Percentiles rank a stretch among this genome's conserved stretches.
Conservation (phyloP, 2,797 vertebrate genomes). For the Spondyliosoma cantharus region DNA sequence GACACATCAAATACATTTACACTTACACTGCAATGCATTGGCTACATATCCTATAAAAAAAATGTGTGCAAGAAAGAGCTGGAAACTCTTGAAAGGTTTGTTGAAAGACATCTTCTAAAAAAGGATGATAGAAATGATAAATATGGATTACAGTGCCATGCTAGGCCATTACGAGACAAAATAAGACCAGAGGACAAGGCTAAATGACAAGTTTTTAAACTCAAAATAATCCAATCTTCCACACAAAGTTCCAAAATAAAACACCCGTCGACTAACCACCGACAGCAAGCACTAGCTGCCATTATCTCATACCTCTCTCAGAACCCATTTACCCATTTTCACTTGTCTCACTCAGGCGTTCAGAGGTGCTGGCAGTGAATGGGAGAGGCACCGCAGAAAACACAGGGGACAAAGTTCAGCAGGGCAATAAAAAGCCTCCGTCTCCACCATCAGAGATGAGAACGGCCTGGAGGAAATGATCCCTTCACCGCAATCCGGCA, state of each 20-base stretch:
- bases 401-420: slow-evolving; percentile 69
- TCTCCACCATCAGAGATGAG: slow-evolving; percentile 64
- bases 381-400: slow-evolving; percentile 37
- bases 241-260: not conserved
- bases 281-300: not conserved
- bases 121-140: not conserved
- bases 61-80: too few species aligned
- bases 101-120: not conserved
- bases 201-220: not conserved
- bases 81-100: not conserved
- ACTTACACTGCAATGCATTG: not conserved
- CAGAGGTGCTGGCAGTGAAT: slow-evolving; percentile 28
- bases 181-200: not conserved
- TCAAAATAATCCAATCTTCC: not conserved
- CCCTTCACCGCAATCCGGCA: slow-evolving; percentile 70
- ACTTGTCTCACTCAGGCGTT: slow-evolving; percentile 29
- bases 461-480: slow-evolving; percentile 66
- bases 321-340: slow-evolving; percentile 28
- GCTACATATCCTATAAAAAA: not conserved
- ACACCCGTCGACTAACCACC: not conserved
- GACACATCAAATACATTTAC: not conserved
- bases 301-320: slow-evolving; percentile 12
- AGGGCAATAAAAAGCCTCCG: slow-evolving; percentile 59
- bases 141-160: not conserved
- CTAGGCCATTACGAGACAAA: not conserved